Evolutionary conservation across 2,888 invertebrate species (phyloP), one percentile per base, ranked within the genome.

Genomic region (Athalia circularis): DNA sequence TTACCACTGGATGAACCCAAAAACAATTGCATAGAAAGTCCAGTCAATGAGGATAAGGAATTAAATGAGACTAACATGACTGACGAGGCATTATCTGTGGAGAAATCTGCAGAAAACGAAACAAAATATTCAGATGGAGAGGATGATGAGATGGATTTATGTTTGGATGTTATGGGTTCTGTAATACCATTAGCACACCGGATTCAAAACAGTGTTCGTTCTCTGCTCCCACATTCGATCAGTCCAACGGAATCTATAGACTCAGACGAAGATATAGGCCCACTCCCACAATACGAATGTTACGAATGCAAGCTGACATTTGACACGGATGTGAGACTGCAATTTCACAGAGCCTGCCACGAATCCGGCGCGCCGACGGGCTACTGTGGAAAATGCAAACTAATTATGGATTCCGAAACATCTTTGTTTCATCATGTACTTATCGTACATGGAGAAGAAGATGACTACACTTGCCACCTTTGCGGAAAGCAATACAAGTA

Each of bases 401-500:
- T 65, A 59, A 77, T 54, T 64, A 5, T 80, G 3, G 72, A 65
- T 43, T 80, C 80, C 4, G 80, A 80, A 47, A 65, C 79, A 29
- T 54, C 65, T 8, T 79, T 80, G 50, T 80, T 67, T 64, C 54
- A 72, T 9, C 79, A 80, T 74, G 11, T 59, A 4, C 11, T 52
- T 3, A 79, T 47, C 15, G 79, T 77, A 5, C 79, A 80, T 50
- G 48, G 45, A 48, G 77, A 79, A 47, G 59, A n/a, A 29, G 79
- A 77, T 13, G 77, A 79, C 13, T 80, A 77, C 70, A 70, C 77
- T 59, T 84, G 84, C 54, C 77, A 80, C 43, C 79, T 80, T 47
- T 84, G 84, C 59, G 81, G 80, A 11, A 82, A 81, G 75, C 77
- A 68, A 52, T 84, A 81, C 65, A 77, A 77, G 79, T 80, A 64